phyloP scores from a whole-genome alignment of 2,797 vertebrate species.

The Malurus splendens region DNA sequence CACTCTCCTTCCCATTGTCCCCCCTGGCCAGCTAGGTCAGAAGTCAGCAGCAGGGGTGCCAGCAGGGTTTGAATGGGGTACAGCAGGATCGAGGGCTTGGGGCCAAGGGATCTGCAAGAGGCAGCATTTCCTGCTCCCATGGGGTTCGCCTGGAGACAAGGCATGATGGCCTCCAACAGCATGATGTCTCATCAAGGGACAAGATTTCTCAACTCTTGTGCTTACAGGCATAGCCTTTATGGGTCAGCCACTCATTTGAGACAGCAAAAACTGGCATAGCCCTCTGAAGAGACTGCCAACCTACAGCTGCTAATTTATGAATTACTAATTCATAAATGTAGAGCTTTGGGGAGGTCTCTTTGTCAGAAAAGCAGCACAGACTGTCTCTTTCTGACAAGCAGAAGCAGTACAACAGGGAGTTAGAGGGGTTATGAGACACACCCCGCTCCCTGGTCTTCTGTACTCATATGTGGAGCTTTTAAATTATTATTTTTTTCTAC shows the following conservation, averaged over 20 bases:
- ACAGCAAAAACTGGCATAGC: slow-evolving; percentile 8
- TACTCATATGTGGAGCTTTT: background rate
- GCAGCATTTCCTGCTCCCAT: background rate
- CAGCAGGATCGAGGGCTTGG: background rate
- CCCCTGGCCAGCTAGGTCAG: slow-evolving; percentile 23
- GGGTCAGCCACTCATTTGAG: background rate
- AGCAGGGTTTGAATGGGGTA: background rate
- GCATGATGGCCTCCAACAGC: background rate
- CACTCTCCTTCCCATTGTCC: background rate
- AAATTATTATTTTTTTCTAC: background rate
- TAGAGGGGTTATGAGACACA: background rate
- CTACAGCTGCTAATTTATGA: slow-evolving; percentile 43
- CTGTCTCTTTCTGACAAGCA: background rate
- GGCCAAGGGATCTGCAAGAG: background rate
- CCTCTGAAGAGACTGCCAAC: background rate
- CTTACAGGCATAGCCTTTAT: background rate
- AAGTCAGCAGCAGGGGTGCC: background rate
- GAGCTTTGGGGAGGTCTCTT: background rate
- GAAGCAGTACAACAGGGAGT: background rate
- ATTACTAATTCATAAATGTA: slow-evolving; percentile 35
- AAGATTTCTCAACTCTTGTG: background rate
- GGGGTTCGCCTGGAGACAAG: background rate
- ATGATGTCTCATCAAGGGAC: background rate
- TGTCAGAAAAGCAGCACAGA: background rate
- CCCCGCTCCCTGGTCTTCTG: background rate